Conservation (phyloP, 2,888 invertebrate species). For the Cheilosia scutellata region DNA sequence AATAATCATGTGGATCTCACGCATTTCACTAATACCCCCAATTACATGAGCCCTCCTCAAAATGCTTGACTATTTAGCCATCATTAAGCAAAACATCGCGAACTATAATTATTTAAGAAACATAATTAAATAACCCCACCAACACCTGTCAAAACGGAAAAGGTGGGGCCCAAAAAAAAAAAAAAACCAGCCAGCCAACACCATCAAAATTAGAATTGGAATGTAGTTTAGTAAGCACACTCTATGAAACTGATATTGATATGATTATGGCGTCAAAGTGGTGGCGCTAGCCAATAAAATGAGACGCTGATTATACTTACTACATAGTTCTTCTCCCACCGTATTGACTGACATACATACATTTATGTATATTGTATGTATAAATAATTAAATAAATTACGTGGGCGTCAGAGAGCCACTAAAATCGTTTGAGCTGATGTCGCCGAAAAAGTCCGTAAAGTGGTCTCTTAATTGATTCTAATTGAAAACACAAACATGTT, state of each 20-base stretch:
- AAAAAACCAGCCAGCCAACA: background rate
- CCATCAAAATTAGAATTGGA: slow-evolving; percentile 20
- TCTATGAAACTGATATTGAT: slow-evolving; percentile 28
- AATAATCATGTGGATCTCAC: background rate
- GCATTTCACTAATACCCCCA: background rate
- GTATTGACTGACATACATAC: slow-evolving; percentile 23
- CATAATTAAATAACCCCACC: background rate
- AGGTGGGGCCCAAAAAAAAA: background rate
- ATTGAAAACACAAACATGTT: slow-evolving; percentile 29
- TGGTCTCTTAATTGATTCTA: slow-evolving; percentile 58
- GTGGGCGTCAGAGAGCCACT: slow-evolving; percentile 52
- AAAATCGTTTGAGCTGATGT: slow-evolving; percentile 55
- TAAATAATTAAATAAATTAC: slow-evolving; percentile 57
- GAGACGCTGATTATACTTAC: slow-evolving; percentile 30
- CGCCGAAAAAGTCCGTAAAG: slow-evolving; percentile 4
- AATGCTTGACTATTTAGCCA: background rate
- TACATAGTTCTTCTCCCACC: slow-evolving; percentile 21
- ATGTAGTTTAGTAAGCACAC: slow-evolving; percentile 35
- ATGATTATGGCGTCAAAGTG: slow-evolving; percentile 32
- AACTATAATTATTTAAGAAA: background rate
- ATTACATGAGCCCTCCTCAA: background rate
- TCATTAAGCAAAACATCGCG: background rate
- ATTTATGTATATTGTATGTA: slow-evolving; percentile 9
- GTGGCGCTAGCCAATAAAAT: slow-evolving; percentile 51
- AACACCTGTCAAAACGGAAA: background rate